A percentile compares a stretch with the other conserved stretches of the same genome.
Evolutionary conservation across 2,888 invertebrate species (phyloP).

Genomic region (Cephus pulcher): DNA sequence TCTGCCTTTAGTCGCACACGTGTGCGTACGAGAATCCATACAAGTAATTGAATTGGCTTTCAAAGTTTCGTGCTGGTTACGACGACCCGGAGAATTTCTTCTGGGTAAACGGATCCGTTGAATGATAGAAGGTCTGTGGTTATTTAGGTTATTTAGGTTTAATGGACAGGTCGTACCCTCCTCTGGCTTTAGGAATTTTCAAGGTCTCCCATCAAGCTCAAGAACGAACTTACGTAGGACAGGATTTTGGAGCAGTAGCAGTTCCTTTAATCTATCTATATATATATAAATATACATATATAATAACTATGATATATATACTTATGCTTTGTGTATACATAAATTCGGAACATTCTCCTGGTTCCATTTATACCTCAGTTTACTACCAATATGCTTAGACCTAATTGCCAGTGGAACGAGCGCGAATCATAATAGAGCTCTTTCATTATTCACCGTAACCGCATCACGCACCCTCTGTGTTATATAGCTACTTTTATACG

Average conservation of each 20-base stretch:
- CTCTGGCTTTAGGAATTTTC: not conserved
- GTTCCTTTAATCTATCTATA: not conserved
- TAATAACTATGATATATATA: not conserved
- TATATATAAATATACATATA: too few relatives aligned
- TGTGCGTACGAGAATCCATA: not conserved
- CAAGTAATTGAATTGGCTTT: not conserved
- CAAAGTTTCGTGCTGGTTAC: not conserved
- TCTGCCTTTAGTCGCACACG: not conserved
- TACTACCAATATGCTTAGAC: not conserved
- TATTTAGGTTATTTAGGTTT: not conserved
- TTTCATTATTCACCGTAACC: not conserved
- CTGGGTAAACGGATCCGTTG: not conserved
- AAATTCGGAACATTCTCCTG: not conserved
- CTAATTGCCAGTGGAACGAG: not conserved
- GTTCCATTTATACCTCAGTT: not conserved
- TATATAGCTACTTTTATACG: not conserved
- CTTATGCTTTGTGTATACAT: not conserved
- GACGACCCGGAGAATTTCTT: not conserved
- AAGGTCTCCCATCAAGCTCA: not conserved
- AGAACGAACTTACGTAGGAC: not conserved
- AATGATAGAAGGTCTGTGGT: not conserved
- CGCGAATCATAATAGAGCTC: not conserved
- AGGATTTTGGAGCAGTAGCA: not conserved
- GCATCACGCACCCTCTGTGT: not conserved
- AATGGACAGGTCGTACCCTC: not conserved